These are phyloP conservation scores for Dolichopus griseipennis DNA, from an alignment of 2,888 invertebrate genomes.

Conservation along the genomic window DNA sequence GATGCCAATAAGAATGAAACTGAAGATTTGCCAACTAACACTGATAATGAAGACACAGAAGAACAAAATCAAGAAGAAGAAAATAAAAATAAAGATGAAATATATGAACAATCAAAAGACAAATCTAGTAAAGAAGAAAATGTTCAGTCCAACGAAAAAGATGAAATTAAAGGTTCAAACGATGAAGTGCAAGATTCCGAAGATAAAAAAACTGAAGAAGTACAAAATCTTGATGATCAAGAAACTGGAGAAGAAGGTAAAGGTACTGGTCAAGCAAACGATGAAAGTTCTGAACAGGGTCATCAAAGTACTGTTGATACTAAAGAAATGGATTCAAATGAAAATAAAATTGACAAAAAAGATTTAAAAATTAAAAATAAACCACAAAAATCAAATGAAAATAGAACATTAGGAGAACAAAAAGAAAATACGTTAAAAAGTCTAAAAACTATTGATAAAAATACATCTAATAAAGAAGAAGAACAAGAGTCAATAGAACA, in stretches of 20 bases:
- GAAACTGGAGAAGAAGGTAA: slow-evolving; percentile 51
- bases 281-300: slow-evolving; percentile 54
- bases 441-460: slow-evolving; percentile 47
- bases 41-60: slow-evolving; percentile 28
- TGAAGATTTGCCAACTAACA: slow-evolving; percentile 28
- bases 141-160: slow-evolving; percentile 38
- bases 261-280: slow-evolving; percentile 65
- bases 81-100: slow-evolving; percentile 36
- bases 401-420: slow-evolving; percentile 53
- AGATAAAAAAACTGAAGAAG: slow-evolving; percentile 39
- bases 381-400: slow-evolving; percentile 66
- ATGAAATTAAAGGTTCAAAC: slow-evolving; percentile 28
- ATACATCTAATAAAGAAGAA: slow-evolving; percentile 39
- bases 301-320: slow-evolving; percentile 52
- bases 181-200: slow-evolving; percentile 30
- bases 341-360: slow-evolving; percentile 37
- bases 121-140: slow-evolving; percentile 40
- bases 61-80: slow-evolving; percentile 52
- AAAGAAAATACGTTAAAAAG: slow-evolving; percentile 38
- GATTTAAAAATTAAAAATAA: slow-evolving; percentile 47
- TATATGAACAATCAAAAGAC: slow-evolving; percentile 38
- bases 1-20: slow-evolving; percentile 12
- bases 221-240: slow-evolving; percentile 47
- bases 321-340: slow-evolving; percentile 38
- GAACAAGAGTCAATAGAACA: slow-evolving; percentile 42